These are phyloP conservation scores for Adelphocoris suturalis DNA, from an alignment of 2,888 invertebrate genomes.

Conservation along the genomic window DNA sequence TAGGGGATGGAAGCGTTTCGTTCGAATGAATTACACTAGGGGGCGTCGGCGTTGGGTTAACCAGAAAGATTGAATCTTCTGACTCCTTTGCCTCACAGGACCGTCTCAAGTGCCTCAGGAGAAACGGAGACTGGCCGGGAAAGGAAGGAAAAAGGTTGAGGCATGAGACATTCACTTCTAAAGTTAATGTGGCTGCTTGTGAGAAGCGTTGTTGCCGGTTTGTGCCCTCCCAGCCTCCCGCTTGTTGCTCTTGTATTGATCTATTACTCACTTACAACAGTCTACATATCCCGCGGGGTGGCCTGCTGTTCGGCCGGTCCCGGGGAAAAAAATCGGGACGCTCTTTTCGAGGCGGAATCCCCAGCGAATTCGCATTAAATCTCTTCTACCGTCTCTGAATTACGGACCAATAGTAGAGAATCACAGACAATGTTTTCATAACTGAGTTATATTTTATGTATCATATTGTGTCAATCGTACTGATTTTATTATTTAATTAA, in stretches of 20 bases:
- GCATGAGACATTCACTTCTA: constrained; percentile 52
- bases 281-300: constrained; percentile 30
- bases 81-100: not conserved
- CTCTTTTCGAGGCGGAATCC: not conserved
- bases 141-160: constrained; percentile 5
- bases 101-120: not conserved
- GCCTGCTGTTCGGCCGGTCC: not conserved
- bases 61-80: constrained; percentile 57
- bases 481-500: too few relatives aligned
- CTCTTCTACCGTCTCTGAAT: too few relatives aligned
- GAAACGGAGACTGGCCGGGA: not conserved
- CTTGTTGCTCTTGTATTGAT: constrained; percentile 70
- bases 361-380: too few relatives aligned
- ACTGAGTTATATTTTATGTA: too few relatives aligned
- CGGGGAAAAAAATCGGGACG: not conserved
- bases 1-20: constrained; percentile 14
- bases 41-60: constrained; percentile 57
- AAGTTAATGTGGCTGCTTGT: constrained; percentile 36
- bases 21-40: constrained; percentile 60
- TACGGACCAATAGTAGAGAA: too few relatives aligned
- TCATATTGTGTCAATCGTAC: too few relatives aligned
- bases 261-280: constrained; percentile 67
- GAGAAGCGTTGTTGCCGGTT: constrained; percentile 68
- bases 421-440: too few relatives aligned
- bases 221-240: constrained; percentile 69